Conservation (phyloP, 2,888 invertebrate genomes). For the Heliconius cydno region DNA sequence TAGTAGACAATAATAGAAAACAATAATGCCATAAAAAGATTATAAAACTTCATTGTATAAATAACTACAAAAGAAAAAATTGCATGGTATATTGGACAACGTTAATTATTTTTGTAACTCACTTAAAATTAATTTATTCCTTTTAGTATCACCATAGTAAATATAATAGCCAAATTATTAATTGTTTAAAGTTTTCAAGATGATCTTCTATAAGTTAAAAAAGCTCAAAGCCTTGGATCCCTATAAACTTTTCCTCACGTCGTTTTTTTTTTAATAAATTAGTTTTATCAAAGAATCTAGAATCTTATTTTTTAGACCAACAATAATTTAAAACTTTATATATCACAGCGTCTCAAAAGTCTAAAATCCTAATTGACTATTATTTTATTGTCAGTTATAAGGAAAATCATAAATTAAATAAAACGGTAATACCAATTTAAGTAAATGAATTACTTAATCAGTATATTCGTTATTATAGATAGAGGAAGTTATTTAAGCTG, state of each 20-base stretch:
- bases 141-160: background rate
- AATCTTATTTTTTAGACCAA: no score
- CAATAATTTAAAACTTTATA: no score
- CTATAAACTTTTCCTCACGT: no score
- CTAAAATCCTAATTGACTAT: background rate
- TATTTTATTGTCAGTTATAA: background rate
- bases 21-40: conserved; percentile 8
- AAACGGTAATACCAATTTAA: background rate
- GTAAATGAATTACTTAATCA: background rate
- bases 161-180: background rate
- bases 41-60: background rate
- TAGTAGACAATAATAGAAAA: conserved; percentile 1
- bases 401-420: background rate
- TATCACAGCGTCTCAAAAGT: no score
- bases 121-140: background rate
- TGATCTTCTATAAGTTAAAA: no score
- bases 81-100: no score
- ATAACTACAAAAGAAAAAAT: conserved; percentile 1
- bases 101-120: no score
- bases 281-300: no score
- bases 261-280: no score
- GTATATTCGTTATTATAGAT: background rate
- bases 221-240: no score
- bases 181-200: no score
- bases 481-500: background rate